These are phyloP conservation scores for Sphaerophoria taeniata DNA, from an alignment of 2,888 invertebrate species.

Conservation along the genomic window DNA sequence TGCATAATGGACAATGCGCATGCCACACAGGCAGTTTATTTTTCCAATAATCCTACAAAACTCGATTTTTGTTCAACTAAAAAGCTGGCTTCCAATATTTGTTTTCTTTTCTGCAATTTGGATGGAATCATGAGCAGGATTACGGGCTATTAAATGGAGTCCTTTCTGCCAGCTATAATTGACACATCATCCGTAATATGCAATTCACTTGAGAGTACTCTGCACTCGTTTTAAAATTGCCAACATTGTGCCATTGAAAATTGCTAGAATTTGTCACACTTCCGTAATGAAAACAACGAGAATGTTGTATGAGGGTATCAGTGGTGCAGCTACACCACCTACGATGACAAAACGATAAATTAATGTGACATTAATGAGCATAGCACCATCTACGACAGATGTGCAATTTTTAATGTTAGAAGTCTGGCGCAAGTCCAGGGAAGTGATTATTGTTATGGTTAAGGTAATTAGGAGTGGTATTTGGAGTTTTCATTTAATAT, in stretches of 20 bases:
- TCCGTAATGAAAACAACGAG: conserved; percentile 14
- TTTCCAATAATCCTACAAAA: background rate
- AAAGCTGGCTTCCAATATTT: conserved; percentile 23
- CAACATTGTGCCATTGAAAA: conserved; percentile 29
- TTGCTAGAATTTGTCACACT: conserved; percentile 69
- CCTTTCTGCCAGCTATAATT: conserved; percentile 37
- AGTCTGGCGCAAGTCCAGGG: too few species aligned
- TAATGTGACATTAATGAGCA: conserved; percentile 20
- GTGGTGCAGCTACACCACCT: background rate
- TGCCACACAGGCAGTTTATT: conserved; percentile 47
- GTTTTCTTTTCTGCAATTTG: conserved; percentile 48
- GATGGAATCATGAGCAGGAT: conserved; percentile 61
- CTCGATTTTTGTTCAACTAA: background rate
- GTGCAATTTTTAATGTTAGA: too few species aligned
- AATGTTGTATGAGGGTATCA: background rate
- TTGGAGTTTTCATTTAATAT: too few species aligned
- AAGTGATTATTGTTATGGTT: too few species aligned
- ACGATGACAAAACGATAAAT: conserved; percentile 15
- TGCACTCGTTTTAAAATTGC: conserved; percentile 33
- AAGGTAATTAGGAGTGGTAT: too few species aligned
- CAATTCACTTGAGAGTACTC: conserved; percentile 43
- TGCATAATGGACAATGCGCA: conserved; percentile 54
- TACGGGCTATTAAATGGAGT: conserved; percentile 64
- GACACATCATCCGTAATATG: conserved; percentile 42
- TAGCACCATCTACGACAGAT: conserved; percentile 4